Evolutionary conservation across 2,797 vertebrate genomes (phyloP).

Genomic region (Aldrovandia affinis): DNA sequence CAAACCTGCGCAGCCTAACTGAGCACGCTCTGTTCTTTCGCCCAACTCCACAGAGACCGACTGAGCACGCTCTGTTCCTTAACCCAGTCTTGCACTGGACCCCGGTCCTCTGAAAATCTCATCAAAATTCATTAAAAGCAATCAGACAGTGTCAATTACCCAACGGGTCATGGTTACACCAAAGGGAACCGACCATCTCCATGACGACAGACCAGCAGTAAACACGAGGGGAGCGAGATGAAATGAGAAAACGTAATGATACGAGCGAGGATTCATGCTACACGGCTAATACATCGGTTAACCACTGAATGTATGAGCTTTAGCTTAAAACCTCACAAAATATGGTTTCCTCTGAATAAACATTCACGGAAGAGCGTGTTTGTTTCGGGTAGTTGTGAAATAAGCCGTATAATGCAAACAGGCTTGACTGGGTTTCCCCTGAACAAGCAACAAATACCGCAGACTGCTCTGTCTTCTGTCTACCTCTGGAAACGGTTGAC

Average conservation of each 20-base stretch:
- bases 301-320: not conserved
- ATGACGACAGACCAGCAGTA: not conserved
- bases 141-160: not conserved
- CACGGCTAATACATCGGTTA: not conserved
- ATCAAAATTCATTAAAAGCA: constrained; percentile 1
- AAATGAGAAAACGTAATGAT: constrained; percentile 1
- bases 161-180: constrained; percentile 6
- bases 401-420: too few species aligned
- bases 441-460: too few species aligned
- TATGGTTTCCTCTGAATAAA: too few species aligned
- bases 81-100: not conserved
- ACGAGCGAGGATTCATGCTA: not conserved
- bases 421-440: too few species aligned
- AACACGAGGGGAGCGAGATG: not conserved
- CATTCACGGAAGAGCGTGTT: too few species aligned
- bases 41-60: not conserved
- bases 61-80: not conserved
- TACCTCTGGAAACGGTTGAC: too few species aligned
- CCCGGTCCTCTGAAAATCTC: constrained; percentile 8
- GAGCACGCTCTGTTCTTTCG: not conserved
- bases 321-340: too few species aligned
- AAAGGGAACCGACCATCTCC: not conserved
- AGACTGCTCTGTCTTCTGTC: too few species aligned
- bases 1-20: not conserved
- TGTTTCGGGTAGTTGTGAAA: too few species aligned